A percentile compares a stretch with the other conserved stretches of the same genome.
Conservation (phyloP, 2,113 vertebrate species). For the Aspiorhynchus laticeps region DNA sequence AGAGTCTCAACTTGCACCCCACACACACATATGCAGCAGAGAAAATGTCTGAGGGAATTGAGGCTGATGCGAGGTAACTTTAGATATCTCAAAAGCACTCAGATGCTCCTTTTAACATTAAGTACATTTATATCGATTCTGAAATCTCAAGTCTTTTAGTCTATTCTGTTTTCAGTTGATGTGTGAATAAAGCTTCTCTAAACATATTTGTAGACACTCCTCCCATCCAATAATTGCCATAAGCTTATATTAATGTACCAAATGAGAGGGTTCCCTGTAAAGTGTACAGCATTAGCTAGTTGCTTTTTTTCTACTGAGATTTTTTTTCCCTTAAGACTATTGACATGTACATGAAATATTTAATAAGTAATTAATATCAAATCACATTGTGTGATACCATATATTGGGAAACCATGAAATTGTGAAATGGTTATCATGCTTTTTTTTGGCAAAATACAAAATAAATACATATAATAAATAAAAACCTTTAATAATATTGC, state of each 20-base stretch:
- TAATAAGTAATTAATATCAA: too few relatives aligned
- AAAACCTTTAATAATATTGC: background rate
- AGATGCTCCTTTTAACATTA: background rate
- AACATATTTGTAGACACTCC: background rate
- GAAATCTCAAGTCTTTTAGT: background rate
- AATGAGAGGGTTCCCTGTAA: background rate
- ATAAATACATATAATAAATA: background rate
- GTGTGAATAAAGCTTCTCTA: background rate
- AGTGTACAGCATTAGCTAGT: background rate
- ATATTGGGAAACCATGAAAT: background rate
- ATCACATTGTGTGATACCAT: too few relatives aligned
- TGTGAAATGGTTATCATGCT: background rate
- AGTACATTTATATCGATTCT: too few relatives aligned
- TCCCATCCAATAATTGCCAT: background rate
- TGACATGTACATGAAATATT: too few relatives aligned
- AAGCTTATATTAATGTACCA: background rate
- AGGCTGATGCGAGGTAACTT: background rate
- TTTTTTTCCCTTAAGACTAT: too few relatives aligned
- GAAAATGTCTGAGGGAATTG: background rate
- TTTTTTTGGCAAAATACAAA: background rate
- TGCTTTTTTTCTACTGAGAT: background rate
- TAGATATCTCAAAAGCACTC: background rate
- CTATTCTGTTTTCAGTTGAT: background rate
- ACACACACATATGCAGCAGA: background rate
- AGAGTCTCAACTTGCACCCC: background rate